Evolutionary conservation across 2,797 vertebrate genomes (phyloP).

Genomic region (Gymnoscopelus microlampas): DNA sequence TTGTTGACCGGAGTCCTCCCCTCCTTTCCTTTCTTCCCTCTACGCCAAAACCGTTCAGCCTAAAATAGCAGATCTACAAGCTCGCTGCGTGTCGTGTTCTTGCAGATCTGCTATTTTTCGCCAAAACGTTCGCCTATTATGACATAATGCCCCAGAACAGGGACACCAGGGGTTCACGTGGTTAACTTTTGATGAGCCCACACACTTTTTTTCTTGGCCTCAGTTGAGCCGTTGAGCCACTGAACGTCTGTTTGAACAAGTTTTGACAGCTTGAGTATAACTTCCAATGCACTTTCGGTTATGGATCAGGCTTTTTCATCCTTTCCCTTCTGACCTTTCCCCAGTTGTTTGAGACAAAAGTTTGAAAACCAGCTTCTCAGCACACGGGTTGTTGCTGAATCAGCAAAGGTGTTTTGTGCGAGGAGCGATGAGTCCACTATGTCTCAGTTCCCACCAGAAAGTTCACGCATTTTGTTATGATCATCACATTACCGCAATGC

Average conservation of each 20-base stretch:
- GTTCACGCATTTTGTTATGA: constrained; percentile 6
- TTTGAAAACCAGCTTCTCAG: constrained; percentile 25
- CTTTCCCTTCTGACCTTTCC: constrained; percentile 22
- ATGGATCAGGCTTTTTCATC: constrained; percentile 29
- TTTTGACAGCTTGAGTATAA: constrained; percentile 32
- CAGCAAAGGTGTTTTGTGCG: constrained; percentile 14
- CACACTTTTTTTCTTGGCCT: too few relatives aligned
- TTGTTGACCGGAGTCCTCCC: too few relatives aligned
- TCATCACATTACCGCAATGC: constrained; percentile 7
- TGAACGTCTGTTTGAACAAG: constrained; percentile 28
- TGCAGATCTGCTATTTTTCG: too few relatives aligned
- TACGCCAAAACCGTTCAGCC: background rate
- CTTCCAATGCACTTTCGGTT: constrained; percentile 2
- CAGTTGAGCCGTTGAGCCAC: background rate
- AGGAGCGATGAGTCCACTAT: background rate
- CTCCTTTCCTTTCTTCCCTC: background rate
- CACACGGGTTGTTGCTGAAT: background rate
- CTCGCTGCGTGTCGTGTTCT: too few relatives aligned
- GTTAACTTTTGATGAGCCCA: too few relatives aligned
- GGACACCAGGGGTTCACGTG: too few relatives aligned
- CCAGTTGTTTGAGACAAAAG: constrained; percentile 27
- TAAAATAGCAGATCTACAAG: too few relatives aligned
- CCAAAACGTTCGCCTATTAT: too few relatives aligned
- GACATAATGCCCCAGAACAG: too few relatives aligned
- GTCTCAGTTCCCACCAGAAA: constrained; percentile 8